Percentiles rank a stretch among this genome's conserved stretches.
phyloP scores from a whole-genome alignment of 2,888 invertebrate species.

The Limenitis camilla region DNA sequence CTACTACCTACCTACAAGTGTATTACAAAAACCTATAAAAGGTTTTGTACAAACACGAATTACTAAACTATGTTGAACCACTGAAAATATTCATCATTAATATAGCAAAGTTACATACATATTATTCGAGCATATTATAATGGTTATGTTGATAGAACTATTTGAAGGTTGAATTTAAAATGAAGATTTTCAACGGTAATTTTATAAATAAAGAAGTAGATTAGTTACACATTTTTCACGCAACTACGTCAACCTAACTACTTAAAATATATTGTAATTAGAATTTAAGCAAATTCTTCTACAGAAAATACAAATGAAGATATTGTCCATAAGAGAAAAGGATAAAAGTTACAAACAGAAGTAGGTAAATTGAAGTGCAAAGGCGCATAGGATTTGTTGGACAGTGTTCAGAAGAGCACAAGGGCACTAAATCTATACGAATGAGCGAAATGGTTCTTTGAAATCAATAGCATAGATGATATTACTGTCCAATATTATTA shows the following conservation, averaged over 20 bases:
- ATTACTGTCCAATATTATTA: no score
- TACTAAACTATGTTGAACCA: slow-evolving; percentile 9
- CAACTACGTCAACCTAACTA: slow-evolving; percentile 31
- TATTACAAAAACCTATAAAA: slow-evolving; percentile 1
- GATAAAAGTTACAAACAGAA: slow-evolving; percentile 36
- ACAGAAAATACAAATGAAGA: slow-evolving; percentile 53
- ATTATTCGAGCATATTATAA: no score
- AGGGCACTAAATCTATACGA: slow-evolving; percentile 16
- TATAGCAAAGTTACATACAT: neutral
- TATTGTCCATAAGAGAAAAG: slow-evolving; percentile 57
- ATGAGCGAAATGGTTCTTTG: slow-evolving; percentile 7
- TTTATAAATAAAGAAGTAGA: slow-evolving; percentile 12
- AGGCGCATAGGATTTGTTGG: slow-evolving; percentile 33
- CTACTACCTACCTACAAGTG: slow-evolving; percentile 7
- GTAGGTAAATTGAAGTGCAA: slow-evolving; percentile 48
- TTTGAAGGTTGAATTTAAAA: neutral
- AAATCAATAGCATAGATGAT: slow-evolving; percentile 1
- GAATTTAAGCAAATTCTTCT: slow-evolving; percentile 44
- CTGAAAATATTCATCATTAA: slow-evolving; percentile 19
- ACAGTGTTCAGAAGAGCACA: slow-evolving; percentile 5
- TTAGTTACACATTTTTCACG: slow-evolving; percentile 22
- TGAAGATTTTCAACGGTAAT: slow-evolving; percentile 27
- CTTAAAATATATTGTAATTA: slow-evolving; percentile 39
- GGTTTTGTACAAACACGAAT: slow-evolving; percentile 17
- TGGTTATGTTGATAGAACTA: no score